Evolutionary conservation across 2,113 vertebrate species (phyloP), one percentile per base, ranked within the genome.

Genomic region (Otus sunia): DNA sequence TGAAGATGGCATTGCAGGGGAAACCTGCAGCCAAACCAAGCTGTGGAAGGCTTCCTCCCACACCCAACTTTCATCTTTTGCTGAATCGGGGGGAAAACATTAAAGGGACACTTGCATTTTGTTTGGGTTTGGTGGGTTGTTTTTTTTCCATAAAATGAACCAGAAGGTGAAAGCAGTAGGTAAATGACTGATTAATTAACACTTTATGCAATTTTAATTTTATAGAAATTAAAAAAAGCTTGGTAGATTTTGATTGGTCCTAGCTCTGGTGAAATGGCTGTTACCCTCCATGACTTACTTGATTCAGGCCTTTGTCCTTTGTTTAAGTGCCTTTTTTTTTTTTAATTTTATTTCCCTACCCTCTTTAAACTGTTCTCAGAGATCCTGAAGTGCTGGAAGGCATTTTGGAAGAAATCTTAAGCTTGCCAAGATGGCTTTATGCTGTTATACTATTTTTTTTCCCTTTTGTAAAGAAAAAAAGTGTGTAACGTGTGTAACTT

Each of bases 291-390:
- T 95, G 90, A 97, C 95, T 97, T 80, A 96, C 97, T 98, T 97
- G 97, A 86, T 98, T 97, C 98, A 98, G 98, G 98, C 97, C 97
- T 98, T 98, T 97, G 96, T 98, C 98, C 94, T 98, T 98, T 97
- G 96, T 96, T 98, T 98, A 98, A 98, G 98, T 98, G 98, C 98
- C 98, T 98, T 98, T 98, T 97, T 89, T 92, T 96, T 81, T 63
- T 90, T 86, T 62, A 19, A 45, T 94, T 90, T 86, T 79, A 82
- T 89, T 95, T 87, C 62, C 71, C 47, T 77, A 58, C 75, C 69
- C 72, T 94, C 93, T 96, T 92, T 56, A 97, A 97, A 96, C 87
- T 97, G 86, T 97, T 97, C 97, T 98, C 97, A 97, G 96, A 98
- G 97, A 97, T 95, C 92, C 96, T 97, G 75, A 97, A 98, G 84